A percentile compares a stretch with the other conserved stretches of the same genome.
Evolutionary conservation across 2,797 vertebrate species (phyloP).

Genomic region (Taeniopygia guttata): DNA sequence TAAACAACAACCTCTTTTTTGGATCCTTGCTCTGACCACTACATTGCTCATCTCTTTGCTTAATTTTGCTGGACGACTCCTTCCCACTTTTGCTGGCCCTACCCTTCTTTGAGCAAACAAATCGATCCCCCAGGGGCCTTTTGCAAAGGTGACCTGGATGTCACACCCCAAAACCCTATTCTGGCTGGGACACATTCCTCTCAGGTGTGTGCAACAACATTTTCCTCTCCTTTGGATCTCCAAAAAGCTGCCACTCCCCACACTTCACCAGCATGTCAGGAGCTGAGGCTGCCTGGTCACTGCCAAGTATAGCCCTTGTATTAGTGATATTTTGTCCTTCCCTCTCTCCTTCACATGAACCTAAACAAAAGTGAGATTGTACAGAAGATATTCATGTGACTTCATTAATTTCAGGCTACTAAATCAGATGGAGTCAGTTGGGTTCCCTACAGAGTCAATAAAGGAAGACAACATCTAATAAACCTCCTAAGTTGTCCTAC

Average conservation of each 20-base stretch:
- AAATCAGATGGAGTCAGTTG: neutral
- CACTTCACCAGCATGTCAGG: neutral
- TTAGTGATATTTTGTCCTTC: neutral
- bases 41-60: neutral
- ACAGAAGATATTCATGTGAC: neutral
- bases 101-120: neutral
- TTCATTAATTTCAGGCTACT: conserved; percentile 7
- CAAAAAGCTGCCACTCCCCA: neutral
- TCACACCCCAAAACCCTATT: neutral
- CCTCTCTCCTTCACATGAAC: neutral
- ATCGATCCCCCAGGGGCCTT: neutral
- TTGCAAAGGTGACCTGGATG: neutral
- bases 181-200: neutral
- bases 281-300: neutral
- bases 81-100: neutral
- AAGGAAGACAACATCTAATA: neutral
- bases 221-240: neutral
- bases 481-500: neutral
- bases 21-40: neutral
- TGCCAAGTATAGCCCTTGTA: neutral
- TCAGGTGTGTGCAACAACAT: neutral
- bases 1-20: neutral
- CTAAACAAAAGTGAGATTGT: neutral
- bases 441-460: neutral
- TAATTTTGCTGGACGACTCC: neutral